Percentiles rank a stretch among this genome's conserved stretches.
phyloP scores from a whole-genome alignment of 2,797 vertebrate genomes.

The Lutra lutra region DNA sequence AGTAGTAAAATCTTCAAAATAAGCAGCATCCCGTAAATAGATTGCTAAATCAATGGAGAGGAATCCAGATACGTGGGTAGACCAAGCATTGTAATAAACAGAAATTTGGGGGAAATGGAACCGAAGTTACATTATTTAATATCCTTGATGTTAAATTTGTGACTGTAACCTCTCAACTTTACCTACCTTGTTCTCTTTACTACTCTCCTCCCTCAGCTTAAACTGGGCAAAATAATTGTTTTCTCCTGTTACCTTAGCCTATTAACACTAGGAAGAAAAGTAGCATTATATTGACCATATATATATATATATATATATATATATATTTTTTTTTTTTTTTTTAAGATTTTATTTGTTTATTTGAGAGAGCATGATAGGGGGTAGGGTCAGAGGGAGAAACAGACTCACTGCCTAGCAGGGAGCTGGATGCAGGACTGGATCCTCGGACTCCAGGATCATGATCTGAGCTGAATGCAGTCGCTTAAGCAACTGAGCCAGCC shows the following conservation, averaged over 20 bases:
- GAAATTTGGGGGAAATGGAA: not conserved
- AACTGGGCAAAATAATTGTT: not conserved
- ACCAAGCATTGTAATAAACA: not conserved
- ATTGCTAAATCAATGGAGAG: not conserved
- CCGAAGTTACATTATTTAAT: not conserved
- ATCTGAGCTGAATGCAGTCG: too few species aligned
- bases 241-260: not conserved
- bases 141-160: not conserved
- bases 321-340: not conserved
- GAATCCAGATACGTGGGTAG: not conserved
- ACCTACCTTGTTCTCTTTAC: not conserved
- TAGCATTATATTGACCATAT: not conserved
- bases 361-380: too few species aligned
- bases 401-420: not conserved
- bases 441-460: too few species aligned
- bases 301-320: too few species aligned
- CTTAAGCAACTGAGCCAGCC: too few species aligned
- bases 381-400: not conserved
- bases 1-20: constrained; percentile 1
- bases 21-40: not conserved
- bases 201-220: not conserved
- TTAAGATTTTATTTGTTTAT: too few species aligned
- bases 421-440: too few species aligned
- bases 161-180: not conserved
- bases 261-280: not conserved